phyloP scores from a whole-genome alignment of 2,113 vertebrate genomes.

The Pycnonotus jocosus region DNA sequence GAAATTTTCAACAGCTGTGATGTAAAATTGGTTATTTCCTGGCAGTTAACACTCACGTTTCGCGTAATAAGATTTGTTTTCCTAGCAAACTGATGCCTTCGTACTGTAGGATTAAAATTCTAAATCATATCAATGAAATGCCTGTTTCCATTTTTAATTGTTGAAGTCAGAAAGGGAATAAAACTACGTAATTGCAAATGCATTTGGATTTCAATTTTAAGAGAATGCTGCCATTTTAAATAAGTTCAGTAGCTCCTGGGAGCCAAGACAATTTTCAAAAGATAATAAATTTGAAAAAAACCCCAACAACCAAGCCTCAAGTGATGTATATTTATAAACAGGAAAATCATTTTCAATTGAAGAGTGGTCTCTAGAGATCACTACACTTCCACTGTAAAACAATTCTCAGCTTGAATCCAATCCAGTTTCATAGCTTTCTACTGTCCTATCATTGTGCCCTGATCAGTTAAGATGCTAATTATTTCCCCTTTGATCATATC shows the following conservation, averaged over 20 bases:
- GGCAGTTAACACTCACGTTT: conserved; percentile 34
- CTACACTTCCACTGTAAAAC: conserved; percentile 47
- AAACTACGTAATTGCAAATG: background rate
- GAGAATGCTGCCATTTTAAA: conserved; percentile 36
- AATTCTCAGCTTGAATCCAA: conserved; percentile 40
- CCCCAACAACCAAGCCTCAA: background rate
- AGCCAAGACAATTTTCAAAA: conserved; percentile 60
- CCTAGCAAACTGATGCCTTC: conserved; percentile 11
- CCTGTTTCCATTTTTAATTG: conserved; percentile 50
- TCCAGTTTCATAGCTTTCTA: conserved; percentile 44
- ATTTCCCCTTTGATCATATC: conserved; percentile 62
- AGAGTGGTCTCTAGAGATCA: conserved; percentile 53
- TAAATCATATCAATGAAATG: conserved; percentile 39
- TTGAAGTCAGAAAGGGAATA: conserved; percentile 4
- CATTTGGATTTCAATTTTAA: conserved; percentile 27
- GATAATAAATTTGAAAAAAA: conserved; percentile 33
- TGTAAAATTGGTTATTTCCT: conserved; percentile 48
- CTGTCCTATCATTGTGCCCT: conserved; percentile 30
- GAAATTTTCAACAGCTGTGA: conserved; percentile 5
- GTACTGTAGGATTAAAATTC: conserved; percentile 31
- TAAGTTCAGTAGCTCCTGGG: conserved; percentile 21
- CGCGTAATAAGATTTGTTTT: conserved; percentile 22
- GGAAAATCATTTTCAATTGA: conserved; percentile 69
- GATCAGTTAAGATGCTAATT: conserved; percentile 66
- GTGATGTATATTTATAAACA: conserved; percentile 65